A percentile compares a stretch with the other conserved stretches of the same genome.
phyloP scores from a whole-genome alignment of 2,888 invertebrate genomes.

The Sympetrum striolatum region DNA sequence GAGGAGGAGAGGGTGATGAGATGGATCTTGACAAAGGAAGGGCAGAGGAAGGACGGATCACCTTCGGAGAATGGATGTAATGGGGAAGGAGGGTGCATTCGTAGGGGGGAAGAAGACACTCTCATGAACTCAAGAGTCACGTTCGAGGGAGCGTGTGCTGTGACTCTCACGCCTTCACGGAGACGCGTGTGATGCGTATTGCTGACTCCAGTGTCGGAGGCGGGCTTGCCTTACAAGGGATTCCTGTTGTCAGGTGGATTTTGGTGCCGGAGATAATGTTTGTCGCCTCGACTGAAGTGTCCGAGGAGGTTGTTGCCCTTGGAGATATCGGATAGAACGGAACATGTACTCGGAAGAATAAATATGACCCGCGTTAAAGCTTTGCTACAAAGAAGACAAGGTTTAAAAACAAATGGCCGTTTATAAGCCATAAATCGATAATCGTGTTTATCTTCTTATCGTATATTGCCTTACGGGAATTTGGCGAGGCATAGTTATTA shows the following conservation, averaged over 20 bases:
- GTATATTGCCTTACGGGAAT: too few relatives aligned
- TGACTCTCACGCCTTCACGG: background rate
- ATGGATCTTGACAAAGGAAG: background rate
- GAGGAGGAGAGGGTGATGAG: background rate
- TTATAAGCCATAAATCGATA: too few relatives aligned
- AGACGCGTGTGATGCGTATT: background rate
- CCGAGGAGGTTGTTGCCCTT: background rate
- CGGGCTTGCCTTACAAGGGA: background rate
- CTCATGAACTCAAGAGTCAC: background rate
- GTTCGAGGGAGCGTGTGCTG: background rate
- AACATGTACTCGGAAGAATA: background rate
- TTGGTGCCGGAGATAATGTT: background rate
- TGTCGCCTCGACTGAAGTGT: background rate
- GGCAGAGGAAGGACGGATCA: background rate
- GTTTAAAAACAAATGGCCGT: too few relatives aligned
- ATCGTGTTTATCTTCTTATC: too few relatives aligned
- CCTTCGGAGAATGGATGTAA: background rate
- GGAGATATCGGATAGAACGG: background rate
- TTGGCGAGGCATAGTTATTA: too few relatives aligned
- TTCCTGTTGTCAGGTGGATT: background rate
- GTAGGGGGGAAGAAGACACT: background rate
- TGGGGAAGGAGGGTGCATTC: background rate
- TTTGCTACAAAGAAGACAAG: too few relatives aligned
- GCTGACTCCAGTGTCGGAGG: background rate
- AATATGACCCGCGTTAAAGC: too few relatives aligned